Conservation (phyloP, 2,888 invertebrate species). For the Nephrotoma guestfalica region DNA sequence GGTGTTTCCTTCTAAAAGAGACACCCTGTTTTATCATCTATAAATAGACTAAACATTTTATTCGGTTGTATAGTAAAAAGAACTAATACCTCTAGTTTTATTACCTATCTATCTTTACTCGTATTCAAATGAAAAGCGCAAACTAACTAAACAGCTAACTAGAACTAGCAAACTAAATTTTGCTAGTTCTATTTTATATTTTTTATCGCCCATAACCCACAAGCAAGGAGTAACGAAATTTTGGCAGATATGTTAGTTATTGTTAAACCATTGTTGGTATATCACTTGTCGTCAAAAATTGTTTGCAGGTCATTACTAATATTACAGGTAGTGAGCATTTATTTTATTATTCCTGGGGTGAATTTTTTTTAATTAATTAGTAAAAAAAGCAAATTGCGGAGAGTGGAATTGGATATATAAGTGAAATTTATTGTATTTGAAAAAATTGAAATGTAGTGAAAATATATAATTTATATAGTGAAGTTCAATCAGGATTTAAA, state of each 20-base stretch:
- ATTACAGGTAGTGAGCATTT: neutral
- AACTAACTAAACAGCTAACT: no score
- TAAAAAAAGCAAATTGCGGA: neutral
- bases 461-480: no score
- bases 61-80: neutral
- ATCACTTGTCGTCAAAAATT: neutral
- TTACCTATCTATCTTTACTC: neutral
- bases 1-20: no score
- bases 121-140: neutral
- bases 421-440: neutral
- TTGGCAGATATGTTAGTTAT: neutral
- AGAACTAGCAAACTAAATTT: no score
- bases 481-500: no score
- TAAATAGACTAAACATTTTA: neutral
- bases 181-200: neutral
- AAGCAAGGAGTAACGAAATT: neutral
- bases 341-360: neutral
- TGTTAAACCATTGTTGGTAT: neutral
- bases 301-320: neutral
- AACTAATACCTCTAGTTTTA: neutral
- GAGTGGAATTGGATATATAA: neutral
- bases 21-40: neutral
- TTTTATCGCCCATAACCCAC: neutral
- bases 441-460: no score
- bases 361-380: neutral